These are phyloP conservation scores for Mercenaria mercenaria DNA, from an alignment of 1,140 invertebrate species.

Conservation along the genomic window DNA sequence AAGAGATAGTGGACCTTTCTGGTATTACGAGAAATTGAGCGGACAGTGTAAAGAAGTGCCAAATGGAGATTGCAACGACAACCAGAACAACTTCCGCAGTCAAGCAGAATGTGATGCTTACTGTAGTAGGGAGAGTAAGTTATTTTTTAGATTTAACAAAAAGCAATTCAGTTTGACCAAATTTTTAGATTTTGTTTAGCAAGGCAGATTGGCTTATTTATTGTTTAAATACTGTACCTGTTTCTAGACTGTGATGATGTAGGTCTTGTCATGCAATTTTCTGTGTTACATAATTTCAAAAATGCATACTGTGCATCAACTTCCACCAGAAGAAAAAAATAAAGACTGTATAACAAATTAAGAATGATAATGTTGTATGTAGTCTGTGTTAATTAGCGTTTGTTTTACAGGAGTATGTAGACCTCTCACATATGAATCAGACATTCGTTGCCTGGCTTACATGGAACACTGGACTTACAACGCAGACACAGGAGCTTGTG, in stretches of 20 bases:
- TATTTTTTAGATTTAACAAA: no score
- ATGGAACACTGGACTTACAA: constrained; percentile 87
- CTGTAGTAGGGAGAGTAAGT: constrained; percentile 60
- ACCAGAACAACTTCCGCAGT: constrained; percentile 53
- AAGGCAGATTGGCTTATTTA: no score
- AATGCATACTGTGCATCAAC: no score
- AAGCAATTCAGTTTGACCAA: not conserved
- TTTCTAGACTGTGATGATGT: no score
- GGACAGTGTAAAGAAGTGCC: constrained; percentile 53
- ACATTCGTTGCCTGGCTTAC: constrained; percentile 69
- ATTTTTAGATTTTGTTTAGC: no score
- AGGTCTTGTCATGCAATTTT: no score
- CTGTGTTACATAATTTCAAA: no score
- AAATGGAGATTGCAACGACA: constrained; percentile 44
- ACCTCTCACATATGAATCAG: constrained; percentile 65
- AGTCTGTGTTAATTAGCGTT: no score
- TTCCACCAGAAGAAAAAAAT: no score
- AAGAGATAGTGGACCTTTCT: not conserved
- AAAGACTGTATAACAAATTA: no score
- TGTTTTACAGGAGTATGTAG: constrained; percentile 71
- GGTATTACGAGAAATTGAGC: constrained; percentile 52
- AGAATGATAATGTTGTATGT: no score
- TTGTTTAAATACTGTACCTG: no score
- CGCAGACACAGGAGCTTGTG: constrained; percentile 84
- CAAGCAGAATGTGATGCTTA: constrained; percentile 28